Conservation (phyloP, 2,113 vertebrate species). For the Oreochromis niloticus region DNA sequence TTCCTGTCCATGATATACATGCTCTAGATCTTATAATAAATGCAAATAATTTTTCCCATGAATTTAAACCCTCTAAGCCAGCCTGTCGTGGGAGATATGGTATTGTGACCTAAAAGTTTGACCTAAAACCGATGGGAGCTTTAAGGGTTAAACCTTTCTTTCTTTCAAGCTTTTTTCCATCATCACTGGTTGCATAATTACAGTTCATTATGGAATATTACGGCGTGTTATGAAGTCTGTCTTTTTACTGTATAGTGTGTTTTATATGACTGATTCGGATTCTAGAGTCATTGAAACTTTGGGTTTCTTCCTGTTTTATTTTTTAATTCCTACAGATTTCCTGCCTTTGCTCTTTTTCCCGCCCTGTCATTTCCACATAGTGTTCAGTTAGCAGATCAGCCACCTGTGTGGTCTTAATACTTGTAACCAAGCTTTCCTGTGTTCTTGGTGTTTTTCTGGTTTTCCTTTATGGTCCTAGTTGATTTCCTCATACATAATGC, state of each 20-base stretch:
- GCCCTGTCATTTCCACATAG: neutral
- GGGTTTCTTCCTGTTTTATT: neutral
- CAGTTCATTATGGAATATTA: neutral
- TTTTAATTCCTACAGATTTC: neutral
- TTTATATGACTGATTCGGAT: neutral
- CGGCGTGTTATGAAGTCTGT: neutral
- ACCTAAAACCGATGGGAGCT: neutral
- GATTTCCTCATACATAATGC: neutral
- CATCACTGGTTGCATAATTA: neutral
- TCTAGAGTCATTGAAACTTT: neutral
- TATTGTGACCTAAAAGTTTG: neutral
- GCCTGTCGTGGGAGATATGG: neutral
- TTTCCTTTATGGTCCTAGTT: neutral
- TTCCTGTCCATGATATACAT: no score
- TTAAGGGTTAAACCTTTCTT: neutral
- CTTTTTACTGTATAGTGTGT: neutral
- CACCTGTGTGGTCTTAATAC: neutral
- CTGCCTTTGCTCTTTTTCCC: neutral
- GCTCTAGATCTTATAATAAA: no score
- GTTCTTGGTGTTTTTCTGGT: neutral
- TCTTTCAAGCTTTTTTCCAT: neutral
- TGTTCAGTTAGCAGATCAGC: neutral
- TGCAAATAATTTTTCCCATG: neutral
- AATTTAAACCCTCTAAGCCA: neutral
- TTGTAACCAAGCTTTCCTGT: neutral